Conservation (phyloP, 2,113 vertebrate genomes). For the Hylia prasina region DNA sequence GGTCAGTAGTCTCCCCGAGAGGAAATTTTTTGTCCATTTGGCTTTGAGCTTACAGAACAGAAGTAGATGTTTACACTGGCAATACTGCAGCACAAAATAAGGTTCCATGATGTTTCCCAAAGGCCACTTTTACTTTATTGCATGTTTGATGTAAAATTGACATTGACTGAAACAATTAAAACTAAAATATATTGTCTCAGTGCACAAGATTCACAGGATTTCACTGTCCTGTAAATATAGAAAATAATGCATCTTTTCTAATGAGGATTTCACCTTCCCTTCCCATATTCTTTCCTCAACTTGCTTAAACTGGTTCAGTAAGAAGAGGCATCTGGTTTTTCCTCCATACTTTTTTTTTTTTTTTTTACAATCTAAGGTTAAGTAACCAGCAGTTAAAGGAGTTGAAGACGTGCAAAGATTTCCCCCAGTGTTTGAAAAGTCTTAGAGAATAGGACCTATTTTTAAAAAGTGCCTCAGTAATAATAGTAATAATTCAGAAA, state of each 20-base stretch:
- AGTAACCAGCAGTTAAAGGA: background rate
- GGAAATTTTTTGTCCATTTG: slow-evolving; percentile 20
- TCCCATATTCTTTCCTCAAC: background rate
- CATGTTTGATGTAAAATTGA: slow-evolving; percentile 22
- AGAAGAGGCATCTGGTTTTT: background rate
- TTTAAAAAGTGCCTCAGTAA: background rate
- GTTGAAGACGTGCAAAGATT: background rate
- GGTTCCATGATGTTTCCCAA: slow-evolving; percentile 6
- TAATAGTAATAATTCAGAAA: slow-evolving; percentile 7
- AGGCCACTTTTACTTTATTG: slow-evolving; percentile 20
- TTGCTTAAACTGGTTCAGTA: background rate
- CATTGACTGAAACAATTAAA: slow-evolving; percentile 54
- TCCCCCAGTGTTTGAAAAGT: background rate
- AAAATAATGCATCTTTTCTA: slow-evolving; percentile 14
- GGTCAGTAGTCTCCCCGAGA: background rate
- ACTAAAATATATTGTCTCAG: background rate
- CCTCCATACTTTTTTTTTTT: background rate
- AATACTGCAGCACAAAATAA: background rate
- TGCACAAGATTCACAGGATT: background rate
- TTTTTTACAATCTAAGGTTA: background rate
- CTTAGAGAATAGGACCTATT: background rate
- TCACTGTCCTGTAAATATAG: background rate
- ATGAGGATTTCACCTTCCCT: background rate
- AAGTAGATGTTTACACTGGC: slow-evolving; percentile 40
- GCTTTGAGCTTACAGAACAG: slow-evolving; percentile 7